phyloP scores from a whole-genome alignment of 1,140 invertebrate species.

The Bursaphelenchus mucronatus region DNA sequence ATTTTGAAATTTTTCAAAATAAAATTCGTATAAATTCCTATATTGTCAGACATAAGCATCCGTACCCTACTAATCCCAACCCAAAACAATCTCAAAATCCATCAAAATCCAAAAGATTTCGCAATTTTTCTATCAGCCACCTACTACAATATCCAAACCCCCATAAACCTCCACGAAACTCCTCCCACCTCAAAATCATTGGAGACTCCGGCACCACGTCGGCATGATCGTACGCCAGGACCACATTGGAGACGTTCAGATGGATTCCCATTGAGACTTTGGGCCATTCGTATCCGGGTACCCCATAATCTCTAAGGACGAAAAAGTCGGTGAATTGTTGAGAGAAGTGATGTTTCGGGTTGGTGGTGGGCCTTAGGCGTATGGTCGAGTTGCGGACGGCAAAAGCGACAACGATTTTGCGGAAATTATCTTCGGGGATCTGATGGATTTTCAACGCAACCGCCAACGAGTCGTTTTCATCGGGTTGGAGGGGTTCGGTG shows the following conservation, averaged over 20 bases:
- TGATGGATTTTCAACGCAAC: constrained; percentile 42
- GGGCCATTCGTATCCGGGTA: constrained; percentile 49
- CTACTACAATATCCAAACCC: constrained; percentile 1
- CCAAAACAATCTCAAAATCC: too few species aligned
- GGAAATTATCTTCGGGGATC: constrained; percentile 11
- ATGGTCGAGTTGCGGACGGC: constrained; percentile 41
- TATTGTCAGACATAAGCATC: too few species aligned
- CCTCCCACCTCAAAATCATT: constrained; percentile 20
- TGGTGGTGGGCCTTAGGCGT: constrained; percentile 39
- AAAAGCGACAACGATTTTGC: constrained; percentile 44
- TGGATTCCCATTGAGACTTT: constrained; percentile 37
- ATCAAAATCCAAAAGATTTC: too few species aligned
- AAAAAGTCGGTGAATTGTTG: constrained; percentile 47
- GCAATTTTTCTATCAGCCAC: too few species aligned
- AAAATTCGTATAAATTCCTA: too few species aligned
- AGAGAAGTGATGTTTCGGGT: constrained; percentile 32
- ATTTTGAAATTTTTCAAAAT: too few species aligned
- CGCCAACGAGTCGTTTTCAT: constrained; percentile 45
- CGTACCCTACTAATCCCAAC: too few species aligned
- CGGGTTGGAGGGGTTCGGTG: constrained; percentile 22
- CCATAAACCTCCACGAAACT: constrained; percentile 3
- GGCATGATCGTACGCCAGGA: constrained; percentile 44
- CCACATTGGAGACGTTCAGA: constrained; percentile 34
- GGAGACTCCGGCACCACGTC: constrained; percentile 32
- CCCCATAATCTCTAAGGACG: constrained; percentile 40